These are phyloP conservation scores for Chlorops oryzae DNA, from an alignment of 1,140 invertebrate genomes.

Conservation along the genomic window DNA sequence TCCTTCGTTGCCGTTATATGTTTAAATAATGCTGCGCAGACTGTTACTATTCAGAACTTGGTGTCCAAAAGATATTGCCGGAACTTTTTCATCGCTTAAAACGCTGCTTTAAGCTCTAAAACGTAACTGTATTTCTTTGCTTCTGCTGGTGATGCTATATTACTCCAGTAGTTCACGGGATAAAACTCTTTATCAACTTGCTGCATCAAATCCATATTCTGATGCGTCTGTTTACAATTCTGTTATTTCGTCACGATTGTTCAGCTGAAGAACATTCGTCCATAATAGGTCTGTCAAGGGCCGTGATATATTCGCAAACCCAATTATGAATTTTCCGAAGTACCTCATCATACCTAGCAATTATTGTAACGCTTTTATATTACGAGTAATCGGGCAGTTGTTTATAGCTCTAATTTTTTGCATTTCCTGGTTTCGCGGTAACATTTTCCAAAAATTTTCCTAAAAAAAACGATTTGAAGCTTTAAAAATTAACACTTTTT, in stretches of 20 bases:
- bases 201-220: not conserved
- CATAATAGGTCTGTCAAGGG: no score
- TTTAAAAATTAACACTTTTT: conserved; percentile 17
- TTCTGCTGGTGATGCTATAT: not conserved
- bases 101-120: conserved; percentile 22
- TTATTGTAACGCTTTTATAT: conserved; percentile 12
- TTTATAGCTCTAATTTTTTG: conserved; percentile 20
- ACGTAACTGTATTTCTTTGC: conserved; percentile 1
- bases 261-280: not conserved
- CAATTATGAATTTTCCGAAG: no score
- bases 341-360: not conserved
- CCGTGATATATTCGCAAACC: not conserved
- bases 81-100: conserved; percentile 9
- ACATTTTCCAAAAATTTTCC: conserved; percentile 19
- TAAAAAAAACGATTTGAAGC: conserved; percentile 24
- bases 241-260: not conserved
- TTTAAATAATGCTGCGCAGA: no score
- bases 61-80: not conserved
- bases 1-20: no score
- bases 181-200: not conserved
- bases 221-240: not conserved
- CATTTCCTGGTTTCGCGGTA: conserved; percentile 16
- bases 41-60: not conserved
- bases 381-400: conserved; percentile 21
- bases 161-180: not conserved